Conservation (phyloP, 2,888 invertebrate genomes). For the Chloroclystis v-ata region DNA sequence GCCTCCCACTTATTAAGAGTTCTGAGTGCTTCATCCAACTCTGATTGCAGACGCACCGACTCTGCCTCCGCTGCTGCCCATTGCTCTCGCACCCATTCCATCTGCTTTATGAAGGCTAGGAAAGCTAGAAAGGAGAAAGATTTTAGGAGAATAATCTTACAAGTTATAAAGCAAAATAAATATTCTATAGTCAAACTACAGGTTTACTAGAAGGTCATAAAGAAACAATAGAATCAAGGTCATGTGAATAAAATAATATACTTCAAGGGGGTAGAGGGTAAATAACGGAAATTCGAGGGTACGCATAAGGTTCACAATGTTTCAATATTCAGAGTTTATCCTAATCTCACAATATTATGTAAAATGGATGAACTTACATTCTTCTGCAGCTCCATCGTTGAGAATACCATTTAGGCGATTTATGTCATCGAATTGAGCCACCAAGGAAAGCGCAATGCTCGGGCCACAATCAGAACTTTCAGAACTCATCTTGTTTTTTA, state of each 20-base stretch:
- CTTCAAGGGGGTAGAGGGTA: conserved; percentile 2
- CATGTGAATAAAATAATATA: background rate
- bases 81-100: conserved; percentile 83
- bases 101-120: conserved; percentile 83
- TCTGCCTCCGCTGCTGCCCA: conserved; percentile 85
- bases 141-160: background rate
- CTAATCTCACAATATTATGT: no score
- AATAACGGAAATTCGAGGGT: conserved; percentile 1
- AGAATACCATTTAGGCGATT: conserved; percentile 82
- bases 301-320: background rate
- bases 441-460: conserved; percentile 74
- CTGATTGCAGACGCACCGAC: conserved; percentile 83
- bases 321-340: no score
- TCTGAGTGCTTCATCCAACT: conserved; percentile 83
- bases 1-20: conserved; percentile 87
- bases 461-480: conserved; percentile 63
- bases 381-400: conserved; percentile 82
- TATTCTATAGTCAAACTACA: background rate
- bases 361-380: no score
- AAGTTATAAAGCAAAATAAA: no score
- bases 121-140: conserved; percentile 77
- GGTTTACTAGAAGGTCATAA: background rate
- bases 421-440: conserved; percentile 85
- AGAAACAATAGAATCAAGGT: conserved; percentile 4
- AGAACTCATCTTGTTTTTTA: conserved; percentile 55